These are phyloP conservation scores for Silurus glanis DNA, from an alignment of 2,113 vertebrate species.

Conservation along the genomic window DNA sequence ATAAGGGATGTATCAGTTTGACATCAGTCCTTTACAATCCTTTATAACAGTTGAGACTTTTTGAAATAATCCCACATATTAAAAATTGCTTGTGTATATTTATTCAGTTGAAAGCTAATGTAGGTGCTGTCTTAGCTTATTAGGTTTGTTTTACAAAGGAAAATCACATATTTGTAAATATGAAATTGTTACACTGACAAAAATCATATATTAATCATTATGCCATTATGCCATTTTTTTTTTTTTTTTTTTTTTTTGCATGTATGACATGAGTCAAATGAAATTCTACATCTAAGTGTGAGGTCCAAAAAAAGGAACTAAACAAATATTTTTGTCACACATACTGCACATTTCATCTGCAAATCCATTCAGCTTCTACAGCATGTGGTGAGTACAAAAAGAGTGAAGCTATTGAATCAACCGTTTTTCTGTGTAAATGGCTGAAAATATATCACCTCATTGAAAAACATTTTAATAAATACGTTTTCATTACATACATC, in stretches of 20 bases:
- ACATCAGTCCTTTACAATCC: background rate
- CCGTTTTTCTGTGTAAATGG: background rate
- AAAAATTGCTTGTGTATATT: background rate
- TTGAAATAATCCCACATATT: background rate
- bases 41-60: background rate
- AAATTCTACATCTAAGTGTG: constrained; percentile 42
- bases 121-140: background rate
- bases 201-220: background rate
- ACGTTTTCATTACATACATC: background rate
- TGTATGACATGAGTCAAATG: background rate
- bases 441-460: background rate
- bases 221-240: too few species aligned
- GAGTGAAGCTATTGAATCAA: background rate
- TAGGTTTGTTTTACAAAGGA: background rate
- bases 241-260: background rate
- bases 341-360: constrained; percentile 6
- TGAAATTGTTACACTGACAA: background rate
- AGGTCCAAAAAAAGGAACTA: constrained; percentile 33
- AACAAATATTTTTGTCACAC: constrained; percentile 20
- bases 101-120: background rate
- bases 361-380: constrained; percentile 1
- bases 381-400: background rate
- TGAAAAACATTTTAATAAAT: background rate
- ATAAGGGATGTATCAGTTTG: background rate
- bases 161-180: background rate